Base-by-base conservation (phyloP, 2,113 vertebrate species). In the Eublepharis macularius region DNA sequence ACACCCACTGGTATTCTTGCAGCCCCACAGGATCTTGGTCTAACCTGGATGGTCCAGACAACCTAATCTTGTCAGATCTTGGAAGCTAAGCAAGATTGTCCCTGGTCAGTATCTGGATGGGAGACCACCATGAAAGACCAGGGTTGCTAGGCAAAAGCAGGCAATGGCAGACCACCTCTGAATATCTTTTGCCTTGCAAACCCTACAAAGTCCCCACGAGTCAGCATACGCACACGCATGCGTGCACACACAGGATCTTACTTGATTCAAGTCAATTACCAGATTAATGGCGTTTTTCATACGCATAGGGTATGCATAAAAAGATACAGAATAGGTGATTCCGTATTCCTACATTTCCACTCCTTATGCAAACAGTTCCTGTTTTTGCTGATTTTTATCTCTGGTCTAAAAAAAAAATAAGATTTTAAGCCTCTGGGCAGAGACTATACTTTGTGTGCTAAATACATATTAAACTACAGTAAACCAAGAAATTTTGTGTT, bases 401-500 rank as follows among this genome's bases (percentile, higher is more conserved):
- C 39, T 77, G 9, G 10, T 57, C n/a, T 51, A 60, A 26, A 51
- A 51, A 14, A 51, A 51, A 14, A 51, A 60, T 2, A 60, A 60
- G 49, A 51, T 51, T 32, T 29, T 51, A 34, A 21, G 36, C 76
- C 24, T 29, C 36, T 57, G 21, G 76, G 34, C 21, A 60, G 54
- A 60, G 11, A 63, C 10, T 6, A 73, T 11, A 65, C 6, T 17
- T 43, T 39, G 13, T 43, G 57, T 12, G 21, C 36, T n/a, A 66
- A 66, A 21, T 16, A 43, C 19, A 43, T 60, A 17, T 39, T 49
- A 72, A 47, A n/a, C 13, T 49, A 12, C 0, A 49, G 2, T 16
- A 68, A 68, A 12, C 11, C 5, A n/a, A 86, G 10, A 87, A 75
- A 89, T 86, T 41, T 4, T 19, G n/a, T 60, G 77, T 70, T 89